Evolutionary conservation across 2,888 invertebrate genomes (phyloP).

Genomic region (Polyommatus icarus): DNA sequence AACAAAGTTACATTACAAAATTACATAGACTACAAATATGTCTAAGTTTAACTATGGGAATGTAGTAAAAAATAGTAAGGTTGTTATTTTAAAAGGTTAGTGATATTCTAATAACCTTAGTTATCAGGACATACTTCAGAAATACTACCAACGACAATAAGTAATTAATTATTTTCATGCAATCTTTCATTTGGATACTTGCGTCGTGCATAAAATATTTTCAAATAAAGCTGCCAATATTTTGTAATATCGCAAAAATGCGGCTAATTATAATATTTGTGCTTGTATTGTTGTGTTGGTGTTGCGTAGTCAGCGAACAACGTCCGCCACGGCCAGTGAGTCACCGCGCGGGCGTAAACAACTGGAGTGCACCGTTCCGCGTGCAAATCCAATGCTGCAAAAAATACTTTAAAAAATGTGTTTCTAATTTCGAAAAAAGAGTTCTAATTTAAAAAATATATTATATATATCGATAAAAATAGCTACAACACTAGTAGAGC

Average conservation of each 20-base stretch:
- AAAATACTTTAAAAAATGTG: not conserved
- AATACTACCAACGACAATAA: not conserved
- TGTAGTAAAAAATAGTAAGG: too few relatives aligned
- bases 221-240: not conserved
- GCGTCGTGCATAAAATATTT: not conserved
- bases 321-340: slow-evolving; percentile 65
- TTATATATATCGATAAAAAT: not conserved
- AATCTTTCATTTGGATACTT: not conserved
- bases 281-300: slow-evolving; percentile 44
- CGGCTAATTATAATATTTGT: not conserved
- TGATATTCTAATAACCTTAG: too few relatives aligned
- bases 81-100: too few relatives aligned
- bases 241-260: slow-evolving; percentile 8
- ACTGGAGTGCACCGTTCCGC: slow-evolving; percentile 48
- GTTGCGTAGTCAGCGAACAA: slow-evolving; percentile 49
- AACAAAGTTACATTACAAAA: too few relatives aligned
- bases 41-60: too few relatives aligned
- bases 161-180: too few relatives aligned
- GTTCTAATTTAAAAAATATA: not conserved
- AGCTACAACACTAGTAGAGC: not conserved
- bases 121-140: too few relatives aligned
- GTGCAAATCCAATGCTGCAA: not conserved
- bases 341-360: slow-evolving; percentile 64
- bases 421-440: not conserved
- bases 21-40: too few relatives aligned